Conservation (phyloP, 2,888 invertebrate species). For the Stomorhina lunata region DNA sequence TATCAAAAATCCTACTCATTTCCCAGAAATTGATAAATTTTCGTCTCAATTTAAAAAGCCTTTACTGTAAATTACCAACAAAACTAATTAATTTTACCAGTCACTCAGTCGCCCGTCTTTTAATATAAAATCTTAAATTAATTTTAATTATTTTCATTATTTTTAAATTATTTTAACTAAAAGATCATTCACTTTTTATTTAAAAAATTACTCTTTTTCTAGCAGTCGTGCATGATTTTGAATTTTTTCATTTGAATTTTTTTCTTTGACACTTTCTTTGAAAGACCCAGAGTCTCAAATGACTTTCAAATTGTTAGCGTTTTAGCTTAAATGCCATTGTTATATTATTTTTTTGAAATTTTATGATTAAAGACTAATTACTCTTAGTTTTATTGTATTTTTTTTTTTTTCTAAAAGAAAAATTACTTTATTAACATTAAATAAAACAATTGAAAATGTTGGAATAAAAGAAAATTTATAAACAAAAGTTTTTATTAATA, state of each 20-base stretch:
- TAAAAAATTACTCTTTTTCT: too few relatives aligned
- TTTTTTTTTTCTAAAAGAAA: neutral
- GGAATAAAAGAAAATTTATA: neutral
- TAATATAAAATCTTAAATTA: neutral
- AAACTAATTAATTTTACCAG: neutral
- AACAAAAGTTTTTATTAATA: neutral
- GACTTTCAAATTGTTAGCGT: conserved; percentile 1
- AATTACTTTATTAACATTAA: neutral
- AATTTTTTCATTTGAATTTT: conserved; percentile 22
- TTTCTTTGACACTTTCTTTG: conserved; percentile 20
- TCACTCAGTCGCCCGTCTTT: neutral
- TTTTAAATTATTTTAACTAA: neutral
- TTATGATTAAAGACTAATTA: neutral
- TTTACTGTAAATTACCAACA: neutral
- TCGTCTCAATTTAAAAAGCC: neutral
- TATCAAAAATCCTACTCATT: neutral
- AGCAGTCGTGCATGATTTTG: conserved; percentile 49
- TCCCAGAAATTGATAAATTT: neutral
- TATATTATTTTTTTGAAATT: too few relatives aligned
- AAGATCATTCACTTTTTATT: conserved; percentile 5
- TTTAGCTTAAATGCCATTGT: neutral
- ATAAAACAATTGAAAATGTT: neutral
- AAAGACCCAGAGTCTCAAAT: neutral
- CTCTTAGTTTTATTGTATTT: neutral
- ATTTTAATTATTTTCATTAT: conserved; percentile 10